Percentiles rank a stretch among this genome's conserved stretches.
Conservation (phyloP, 92 coral and sea anemone species). For the Parazoanthus darwini region DNA sequence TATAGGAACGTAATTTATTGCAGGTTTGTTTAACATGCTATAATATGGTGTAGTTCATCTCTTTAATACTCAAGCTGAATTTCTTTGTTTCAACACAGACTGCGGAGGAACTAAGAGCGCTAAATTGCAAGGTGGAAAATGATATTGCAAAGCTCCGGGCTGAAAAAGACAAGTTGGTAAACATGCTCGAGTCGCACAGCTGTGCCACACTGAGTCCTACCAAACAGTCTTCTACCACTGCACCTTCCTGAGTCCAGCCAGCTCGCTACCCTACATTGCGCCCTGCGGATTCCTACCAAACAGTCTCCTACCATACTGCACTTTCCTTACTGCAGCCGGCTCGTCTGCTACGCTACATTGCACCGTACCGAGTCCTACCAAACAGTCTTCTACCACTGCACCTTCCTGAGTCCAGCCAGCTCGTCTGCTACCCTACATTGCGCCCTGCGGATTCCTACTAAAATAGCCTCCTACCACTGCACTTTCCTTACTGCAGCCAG, state of each 20-base stretch:
- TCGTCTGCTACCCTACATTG: background rate
- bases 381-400: background rate
- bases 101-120: slow-evolving; percentile 39
- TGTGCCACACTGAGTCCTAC: slow-evolving; percentile 20
- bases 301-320: background rate
- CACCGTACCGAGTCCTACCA: background rate
- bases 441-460: background rate
- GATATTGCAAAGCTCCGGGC: slow-evolving; percentile 54
- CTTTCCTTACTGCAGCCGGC: background rate
- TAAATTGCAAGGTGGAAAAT: slow-evolving; percentile 49
- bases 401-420: background rate
- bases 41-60: background rate
- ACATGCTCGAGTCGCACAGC: slow-evolving; percentile 43
- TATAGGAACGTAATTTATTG: background rate
- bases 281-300: background rate
- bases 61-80: too few relatives aligned
- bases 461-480: background rate
- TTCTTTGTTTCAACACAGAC: slow-evolving; percentile 28
- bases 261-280: background rate
- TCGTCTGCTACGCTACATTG: background rate
- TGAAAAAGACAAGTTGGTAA: slow-evolving; percentile 45
- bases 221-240: background rate
- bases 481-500: background rate
- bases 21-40: background rate
- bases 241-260: background rate